phyloP scores from a whole-genome alignment of 2,888 invertebrate genomes.

The Alloscopus bannaensis region DNA sequence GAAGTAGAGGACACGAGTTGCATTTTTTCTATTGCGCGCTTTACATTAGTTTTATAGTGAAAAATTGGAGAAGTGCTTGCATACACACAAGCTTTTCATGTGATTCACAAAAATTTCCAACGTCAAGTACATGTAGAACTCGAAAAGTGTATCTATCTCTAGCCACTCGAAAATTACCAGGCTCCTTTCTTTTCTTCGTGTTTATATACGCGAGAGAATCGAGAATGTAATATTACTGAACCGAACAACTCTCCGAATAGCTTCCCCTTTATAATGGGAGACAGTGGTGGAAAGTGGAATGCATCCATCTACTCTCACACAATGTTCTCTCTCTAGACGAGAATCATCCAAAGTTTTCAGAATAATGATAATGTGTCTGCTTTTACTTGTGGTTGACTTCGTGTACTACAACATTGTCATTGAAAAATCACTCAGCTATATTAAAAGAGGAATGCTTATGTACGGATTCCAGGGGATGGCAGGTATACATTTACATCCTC shows the following conservation, averaged over 20 bases:
- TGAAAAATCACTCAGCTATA: constrained; percentile 62
- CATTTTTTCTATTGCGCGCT: constrained; percentile 19
- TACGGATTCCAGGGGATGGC: constrained; percentile 54
- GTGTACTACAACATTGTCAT: constrained; percentile 56
- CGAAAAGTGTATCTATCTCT: no score
- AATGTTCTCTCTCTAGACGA: no score
- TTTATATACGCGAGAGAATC: no score
- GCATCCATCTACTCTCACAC: no score
- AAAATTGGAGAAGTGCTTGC: constrained; percentile 13
- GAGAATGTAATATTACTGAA: no score
- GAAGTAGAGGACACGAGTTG: constrained; percentile 16
- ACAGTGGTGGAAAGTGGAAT: no score
- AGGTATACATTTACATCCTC: constrained; percentile 34
- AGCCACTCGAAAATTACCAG: constrained; percentile 30
- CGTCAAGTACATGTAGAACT: constrained; percentile 12
- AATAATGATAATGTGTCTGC: constrained; percentile 48
- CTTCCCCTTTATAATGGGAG: no score
- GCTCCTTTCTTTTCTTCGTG: constrained; percentile 11
- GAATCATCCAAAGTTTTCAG: constrained; percentile 37
- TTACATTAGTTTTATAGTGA: constrained; percentile 17
- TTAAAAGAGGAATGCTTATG: constrained; percentile 47
- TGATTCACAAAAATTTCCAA: constrained; percentile 17
- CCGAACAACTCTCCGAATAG: no score
- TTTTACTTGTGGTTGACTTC: constrained; percentile 53
- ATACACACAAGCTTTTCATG: neutral